These are phyloP conservation scores for Bombus sylvicola DNA, from an alignment of 1,140 invertebrate genomes.

Conservation along the genomic window DNA sequence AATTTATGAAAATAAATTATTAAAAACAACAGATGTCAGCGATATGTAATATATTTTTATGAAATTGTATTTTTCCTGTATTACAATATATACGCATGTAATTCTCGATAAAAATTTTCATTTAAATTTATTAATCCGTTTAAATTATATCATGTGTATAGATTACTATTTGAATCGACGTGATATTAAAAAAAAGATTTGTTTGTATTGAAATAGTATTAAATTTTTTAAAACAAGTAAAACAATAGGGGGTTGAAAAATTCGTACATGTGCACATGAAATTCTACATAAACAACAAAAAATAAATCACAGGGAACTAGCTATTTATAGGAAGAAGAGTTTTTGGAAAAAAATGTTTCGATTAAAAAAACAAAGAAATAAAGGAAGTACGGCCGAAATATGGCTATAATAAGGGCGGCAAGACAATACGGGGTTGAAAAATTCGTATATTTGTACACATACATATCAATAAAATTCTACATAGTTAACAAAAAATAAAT, in stretches of 20 bases:
- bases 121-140: neutral
- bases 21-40: conserved; percentile 26
- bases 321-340: neutral
- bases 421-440: conserved; percentile 1
- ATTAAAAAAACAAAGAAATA: neutral
- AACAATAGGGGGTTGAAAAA: neutral
- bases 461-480: neutral
- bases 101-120: neutral
- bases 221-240: conserved; percentile 2
- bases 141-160: neutral
- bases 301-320: neutral
- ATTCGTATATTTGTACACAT: neutral
- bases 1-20: conserved; percentile 63
- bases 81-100: neutral
- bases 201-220: neutral
- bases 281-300: neutral
- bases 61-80: neutral
- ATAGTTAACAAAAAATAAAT: neutral
- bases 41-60: neutral
- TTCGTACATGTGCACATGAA: neutral
- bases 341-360: neutral
- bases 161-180: neutral
- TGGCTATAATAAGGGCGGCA: neutral
- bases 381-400: neutral
- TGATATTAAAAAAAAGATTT: neutral